These are phyloP conservation scores for Pollenia labialis DNA, from an alignment of 2,888 invertebrate genomes.

Conservation along the genomic window DNA sequence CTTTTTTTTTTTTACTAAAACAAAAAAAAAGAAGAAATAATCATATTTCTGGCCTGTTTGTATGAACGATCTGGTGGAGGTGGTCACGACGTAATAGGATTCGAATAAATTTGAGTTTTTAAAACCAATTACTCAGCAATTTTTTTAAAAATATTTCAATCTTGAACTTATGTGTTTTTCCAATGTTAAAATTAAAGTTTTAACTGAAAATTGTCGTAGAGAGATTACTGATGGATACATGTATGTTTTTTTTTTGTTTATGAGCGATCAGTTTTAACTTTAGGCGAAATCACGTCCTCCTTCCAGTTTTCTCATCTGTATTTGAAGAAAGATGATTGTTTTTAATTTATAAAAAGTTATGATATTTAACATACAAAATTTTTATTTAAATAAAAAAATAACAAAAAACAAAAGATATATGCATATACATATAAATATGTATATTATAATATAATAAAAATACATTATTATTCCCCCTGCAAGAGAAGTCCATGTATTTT, in stretches of 20 bases:
- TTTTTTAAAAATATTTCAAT: background rate
- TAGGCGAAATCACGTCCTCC: conserved; percentile 74
- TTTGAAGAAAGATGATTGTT: conserved; percentile 62
- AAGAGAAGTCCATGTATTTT: background rate
- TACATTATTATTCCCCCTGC: background rate
- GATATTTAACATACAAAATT: conserved; percentile 43
- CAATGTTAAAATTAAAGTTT: conserved; percentile 14
- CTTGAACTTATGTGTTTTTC: conserved; percentile 1
- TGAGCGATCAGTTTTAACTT: background rate
- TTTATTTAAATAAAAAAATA: background rate
- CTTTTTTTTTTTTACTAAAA: background rate
- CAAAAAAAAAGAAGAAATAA: background rate
- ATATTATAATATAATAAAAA: too few relatives aligned
- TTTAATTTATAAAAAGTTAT: conserved; percentile 74
- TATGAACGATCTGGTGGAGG: background rate
- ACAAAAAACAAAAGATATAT: background rate
- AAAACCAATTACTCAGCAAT: too few relatives aligned
- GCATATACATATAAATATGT: background rate
- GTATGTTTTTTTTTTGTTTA: background rate
- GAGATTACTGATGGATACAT: conserved; percentile 21
- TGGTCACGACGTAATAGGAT: background rate
- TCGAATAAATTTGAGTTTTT: background rate
- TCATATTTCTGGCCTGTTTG: background rate
- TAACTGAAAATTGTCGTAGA: conserved; percentile 18
- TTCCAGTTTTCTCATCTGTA: conserved; percentile 81